Evolutionary conservation across 2,888 invertebrate species (phyloP).

Genomic region (Cheilosia scutellata): DNA sequence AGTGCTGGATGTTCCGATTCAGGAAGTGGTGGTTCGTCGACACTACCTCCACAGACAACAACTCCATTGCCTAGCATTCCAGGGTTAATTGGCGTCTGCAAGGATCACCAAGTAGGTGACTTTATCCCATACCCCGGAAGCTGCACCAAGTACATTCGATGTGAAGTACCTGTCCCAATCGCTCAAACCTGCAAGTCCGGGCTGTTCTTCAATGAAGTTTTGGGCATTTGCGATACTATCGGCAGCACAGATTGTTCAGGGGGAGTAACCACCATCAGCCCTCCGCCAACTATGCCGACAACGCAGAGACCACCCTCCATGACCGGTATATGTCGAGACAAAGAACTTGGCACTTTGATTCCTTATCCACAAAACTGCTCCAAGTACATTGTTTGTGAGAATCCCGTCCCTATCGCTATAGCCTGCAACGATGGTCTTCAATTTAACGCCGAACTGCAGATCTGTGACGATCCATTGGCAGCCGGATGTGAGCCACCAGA

Average conservation of each 20-base stretch:
- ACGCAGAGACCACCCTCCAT: conserved; percentile 59
- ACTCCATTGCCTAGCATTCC: conserved; percentile 72
- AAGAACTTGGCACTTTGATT: conserved; percentile 58
- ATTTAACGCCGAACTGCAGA: conserved; percentile 65
- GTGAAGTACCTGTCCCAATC: conserved; percentile 68
- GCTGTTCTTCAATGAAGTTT: conserved; percentile 77
- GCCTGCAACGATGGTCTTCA: conserved; percentile 57
- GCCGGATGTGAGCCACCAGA: conserved; percentile 55
- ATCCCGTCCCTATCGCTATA: conserved; percentile 64
- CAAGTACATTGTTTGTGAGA: conserved; percentile 75
- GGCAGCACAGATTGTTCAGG: conserved; percentile 77
- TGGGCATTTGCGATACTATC: conserved; percentile 79
- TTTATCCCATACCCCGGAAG: conserved; percentile 71
- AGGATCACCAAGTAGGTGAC: conserved; percentile 54
- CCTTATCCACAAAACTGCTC: conserved; percentile 71
- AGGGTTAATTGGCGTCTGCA: conserved; percentile 69
- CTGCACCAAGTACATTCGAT: conserved; percentile 72
- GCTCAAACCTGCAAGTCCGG: conserved; percentile 77
- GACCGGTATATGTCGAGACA: conserved; percentile 68
- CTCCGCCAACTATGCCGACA: conserved; percentile 27
- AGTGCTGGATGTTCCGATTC: conserved; percentile 75
- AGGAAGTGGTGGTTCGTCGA: background rate
- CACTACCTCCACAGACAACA: conserved; percentile 24
- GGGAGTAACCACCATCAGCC: conserved; percentile 20
- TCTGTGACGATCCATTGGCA: conserved; percentile 74